Evolutionary conservation across 2,888 invertebrate genomes (phyloP).

Genomic region (Drosophila rellima): DNA sequence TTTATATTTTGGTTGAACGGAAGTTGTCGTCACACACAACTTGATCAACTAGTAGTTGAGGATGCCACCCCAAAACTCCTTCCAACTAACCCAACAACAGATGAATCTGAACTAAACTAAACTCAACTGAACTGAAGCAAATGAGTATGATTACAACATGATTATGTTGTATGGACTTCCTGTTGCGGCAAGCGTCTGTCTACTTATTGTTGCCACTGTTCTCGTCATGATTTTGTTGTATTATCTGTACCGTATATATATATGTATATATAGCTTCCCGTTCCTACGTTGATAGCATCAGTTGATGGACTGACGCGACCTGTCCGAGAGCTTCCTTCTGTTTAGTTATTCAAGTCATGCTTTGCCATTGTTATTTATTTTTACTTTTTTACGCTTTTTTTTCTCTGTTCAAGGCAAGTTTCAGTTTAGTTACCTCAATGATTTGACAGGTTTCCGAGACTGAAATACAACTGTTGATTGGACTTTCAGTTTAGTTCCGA

Average conservation of each 20-base stretch:
- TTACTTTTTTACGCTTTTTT: background rate
- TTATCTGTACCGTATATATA: conserved; percentile 10
- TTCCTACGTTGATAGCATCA: conserved; percentile 35
- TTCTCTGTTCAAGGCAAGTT: conserved; percentile 27
- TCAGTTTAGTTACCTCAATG: conserved; percentile 52
- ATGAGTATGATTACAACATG: conserved; percentile 45
- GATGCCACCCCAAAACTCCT: conserved; percentile 9
- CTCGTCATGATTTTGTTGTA: conserved; percentile 31
- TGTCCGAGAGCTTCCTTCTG: conserved; percentile 36
- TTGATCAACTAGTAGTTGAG: conserved; percentile 2
- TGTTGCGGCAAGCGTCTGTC: conserved; percentile 26
- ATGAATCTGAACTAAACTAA: background rate
- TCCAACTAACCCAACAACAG: conserved; percentile 9
- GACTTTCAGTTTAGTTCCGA: conserved; percentile 28
- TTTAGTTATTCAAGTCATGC: conserved; percentile 57
- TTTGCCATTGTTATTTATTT: conserved; percentile 25
- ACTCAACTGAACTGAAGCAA: conserved; percentile 13
- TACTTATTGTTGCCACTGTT: conserved; percentile 32
- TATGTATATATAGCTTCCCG: conserved; percentile 32
- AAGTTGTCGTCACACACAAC: conserved; percentile 14
- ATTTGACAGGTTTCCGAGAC: conserved; percentile 48
- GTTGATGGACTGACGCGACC: conserved; percentile 27
- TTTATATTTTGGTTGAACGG: conserved; percentile 11
- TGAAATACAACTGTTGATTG: conserved; percentile 41
- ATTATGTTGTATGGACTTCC: conserved; percentile 46